These are phyloP conservation scores for Zapus hudsonius DNA, from an alignment of 2,113 vertebrate species.

Conservation along the genomic window DNA sequence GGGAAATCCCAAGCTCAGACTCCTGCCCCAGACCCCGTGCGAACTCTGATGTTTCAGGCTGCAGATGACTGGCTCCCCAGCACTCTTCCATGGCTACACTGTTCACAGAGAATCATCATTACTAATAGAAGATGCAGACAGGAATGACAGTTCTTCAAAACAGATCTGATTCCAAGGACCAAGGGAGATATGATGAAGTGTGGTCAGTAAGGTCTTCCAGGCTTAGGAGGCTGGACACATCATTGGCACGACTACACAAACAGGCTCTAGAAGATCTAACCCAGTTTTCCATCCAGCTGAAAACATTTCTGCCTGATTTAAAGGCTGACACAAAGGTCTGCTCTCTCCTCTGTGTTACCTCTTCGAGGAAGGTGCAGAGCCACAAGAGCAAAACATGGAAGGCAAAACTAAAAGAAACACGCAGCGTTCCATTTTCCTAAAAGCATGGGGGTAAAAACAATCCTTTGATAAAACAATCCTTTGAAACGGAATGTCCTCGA, in stretches of 20 bases:
- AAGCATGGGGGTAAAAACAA: conserved; percentile 46
- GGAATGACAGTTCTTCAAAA: conserved; percentile 71
- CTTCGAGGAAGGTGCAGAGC: conserved; percentile 35
- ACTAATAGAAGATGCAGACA: conserved; percentile 61
- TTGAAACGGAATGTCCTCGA: conserved; percentile 42
- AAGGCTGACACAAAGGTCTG: background rate
- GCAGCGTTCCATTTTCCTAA: background rate
- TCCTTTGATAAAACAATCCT: conserved; percentile 54
- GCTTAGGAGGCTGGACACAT: conserved; percentile 59
- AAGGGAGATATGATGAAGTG: conserved; percentile 62
- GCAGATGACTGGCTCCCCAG: background rate
- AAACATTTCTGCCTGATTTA: conserved; percentile 36
- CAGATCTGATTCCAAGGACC: conserved; percentile 56
- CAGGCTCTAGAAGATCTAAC: background rate
- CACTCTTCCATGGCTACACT: background rate
- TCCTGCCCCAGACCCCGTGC: background rate
- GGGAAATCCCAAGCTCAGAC: conserved; percentile 13
- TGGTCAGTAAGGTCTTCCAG: conserved; percentile 64
- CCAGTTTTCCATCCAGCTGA: conserved; percentile 25
- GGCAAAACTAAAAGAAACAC: background rate
- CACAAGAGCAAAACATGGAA: background rate
- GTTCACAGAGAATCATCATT: background rate
- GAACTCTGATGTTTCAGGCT: background rate
- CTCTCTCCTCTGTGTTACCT: background rate
- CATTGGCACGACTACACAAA: background rate